Percentiles rank a stretch among this genome's conserved stretches.
Evolutionary conservation across 2,113 vertebrate species (phyloP).

Genomic region (Hydrochoerus hydrochaeris): DNA sequence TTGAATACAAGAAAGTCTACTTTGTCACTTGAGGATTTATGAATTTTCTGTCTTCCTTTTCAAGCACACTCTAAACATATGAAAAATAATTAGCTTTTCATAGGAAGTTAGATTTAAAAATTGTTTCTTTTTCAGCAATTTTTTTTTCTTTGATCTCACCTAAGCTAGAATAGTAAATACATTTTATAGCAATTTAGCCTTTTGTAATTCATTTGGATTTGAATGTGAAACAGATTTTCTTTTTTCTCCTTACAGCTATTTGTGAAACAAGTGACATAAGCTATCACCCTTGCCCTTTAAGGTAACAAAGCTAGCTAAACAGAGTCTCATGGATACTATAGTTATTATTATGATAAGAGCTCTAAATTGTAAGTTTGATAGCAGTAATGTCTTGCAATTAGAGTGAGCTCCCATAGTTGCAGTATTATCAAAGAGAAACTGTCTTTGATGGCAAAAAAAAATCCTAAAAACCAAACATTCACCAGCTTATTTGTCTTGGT

Average conservation of each 20-base stretch:
- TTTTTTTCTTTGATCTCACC: slow-evolving; percentile 43
- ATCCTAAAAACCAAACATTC: slow-evolving; percentile 28
- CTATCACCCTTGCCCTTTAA: slow-evolving; percentile 32
- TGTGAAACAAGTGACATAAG: slow-evolving; percentile 16
- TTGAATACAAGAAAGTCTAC: background rate
- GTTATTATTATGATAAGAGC: slow-evolving; percentile 8
- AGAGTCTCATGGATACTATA: background rate
- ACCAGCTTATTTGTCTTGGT: slow-evolving; percentile 9
- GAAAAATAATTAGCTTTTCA: slow-evolving; percentile 45
- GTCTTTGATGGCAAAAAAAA: slow-evolving; percentile 44
- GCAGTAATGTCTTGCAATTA: background rate
- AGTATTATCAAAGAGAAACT: background rate
- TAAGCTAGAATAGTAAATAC: slow-evolving; percentile 21
- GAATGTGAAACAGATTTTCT: slow-evolving; percentile 45
- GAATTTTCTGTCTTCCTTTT: background rate
- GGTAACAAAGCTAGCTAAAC: slow-evolving; percentile 50
- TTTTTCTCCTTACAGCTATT: slow-evolving; percentile 54
- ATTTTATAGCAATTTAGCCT: slow-evolving; percentile 36
- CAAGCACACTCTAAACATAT: background rate
- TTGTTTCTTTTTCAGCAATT: slow-evolving; percentile 10
- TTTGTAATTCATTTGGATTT: slow-evolving; percentile 30
- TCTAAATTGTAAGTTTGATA: slow-evolving; percentile 45
- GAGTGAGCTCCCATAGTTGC: background rate
- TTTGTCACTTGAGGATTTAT: background rate
- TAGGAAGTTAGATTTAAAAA: slow-evolving; percentile 49